phyloP scores from a whole-genome alignment of 2,888 invertebrate genomes.

The Eupithecia vulgata region DNA sequence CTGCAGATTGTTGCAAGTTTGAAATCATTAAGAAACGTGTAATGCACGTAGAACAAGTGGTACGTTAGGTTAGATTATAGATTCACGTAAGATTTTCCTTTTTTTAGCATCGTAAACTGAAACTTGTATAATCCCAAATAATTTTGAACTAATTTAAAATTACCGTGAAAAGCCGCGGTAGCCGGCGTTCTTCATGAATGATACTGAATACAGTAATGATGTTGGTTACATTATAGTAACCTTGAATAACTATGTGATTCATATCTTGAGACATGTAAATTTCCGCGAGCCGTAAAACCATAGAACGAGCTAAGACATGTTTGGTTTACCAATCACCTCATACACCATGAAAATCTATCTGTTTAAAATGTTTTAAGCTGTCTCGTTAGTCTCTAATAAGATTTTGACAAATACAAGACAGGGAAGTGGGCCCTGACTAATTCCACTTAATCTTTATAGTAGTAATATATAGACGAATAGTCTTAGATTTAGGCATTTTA shows the following conservation, averaged over 20 bases:
- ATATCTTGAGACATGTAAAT: slow-evolving; percentile 33
- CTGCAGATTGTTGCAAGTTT: too few relatives aligned
- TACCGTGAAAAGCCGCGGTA: slow-evolving; percentile 1
- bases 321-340: slow-evolving; percentile 16
- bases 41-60: too few relatives aligned
- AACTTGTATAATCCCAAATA: neutral
- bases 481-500: too few relatives aligned
- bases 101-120: neutral
- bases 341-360: neutral
- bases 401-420: neutral
- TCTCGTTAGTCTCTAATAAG: neutral
- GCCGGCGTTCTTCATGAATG: slow-evolving; percentile 16
- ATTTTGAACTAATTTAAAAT: neutral
- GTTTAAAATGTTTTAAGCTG: neutral
- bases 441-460: too few relatives aligned
- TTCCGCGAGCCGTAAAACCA: slow-evolving; percentile 35
- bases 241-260: slow-evolving; percentile 25
- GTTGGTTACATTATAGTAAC: slow-evolving; percentile 17
- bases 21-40: too few relatives aligned
- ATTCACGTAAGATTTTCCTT: too few relatives aligned
- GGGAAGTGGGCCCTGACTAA: too few relatives aligned
- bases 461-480: too few relatives aligned
- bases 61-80: too few relatives aligned
- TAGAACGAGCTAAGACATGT: slow-evolving; percentile 17
- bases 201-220: neutral